Evolutionary conservation across 2,888 invertebrate genomes (phyloP).

Genomic region (Mantis religiosa): DNA sequence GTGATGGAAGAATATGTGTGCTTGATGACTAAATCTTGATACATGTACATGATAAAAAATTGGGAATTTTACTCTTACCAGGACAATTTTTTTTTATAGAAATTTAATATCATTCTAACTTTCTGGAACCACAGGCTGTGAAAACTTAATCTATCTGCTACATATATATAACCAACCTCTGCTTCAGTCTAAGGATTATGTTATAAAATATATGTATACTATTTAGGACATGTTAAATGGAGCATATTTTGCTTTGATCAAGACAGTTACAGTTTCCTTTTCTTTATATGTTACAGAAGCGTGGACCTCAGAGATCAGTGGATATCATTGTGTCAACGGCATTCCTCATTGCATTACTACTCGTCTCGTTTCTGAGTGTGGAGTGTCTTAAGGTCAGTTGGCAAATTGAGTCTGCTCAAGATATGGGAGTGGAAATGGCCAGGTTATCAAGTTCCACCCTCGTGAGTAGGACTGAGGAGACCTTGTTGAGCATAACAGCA

Average conservation of each 20-base stretch:
- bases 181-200: no score
- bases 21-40: no score
- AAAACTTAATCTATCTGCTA: no score
- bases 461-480: not conserved
- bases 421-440: not conserved
- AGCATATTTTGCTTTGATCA: not conserved
- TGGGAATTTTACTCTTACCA: no score
- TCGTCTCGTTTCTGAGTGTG: conserved; percentile 85
- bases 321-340: conserved; percentile 94
- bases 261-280: not conserved
- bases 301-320: conserved; percentile 93
- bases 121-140: no score
- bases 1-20: no score
- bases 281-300: conserved; percentile 56
- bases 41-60: no score
- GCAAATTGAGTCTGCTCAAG: not conserved
- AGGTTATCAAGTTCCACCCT: not conserved
- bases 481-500: not conserved
- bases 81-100: no score
- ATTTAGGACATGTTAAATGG: not conserved
- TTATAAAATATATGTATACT: no score
- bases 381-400: conserved; percentile 67
- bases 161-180: no score
- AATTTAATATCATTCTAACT: no score
- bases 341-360: conserved; percentile 79